Evolutionary conservation across 2,797 vertebrate species (phyloP).

Genomic region (Clarias platycephalus): DNA sequence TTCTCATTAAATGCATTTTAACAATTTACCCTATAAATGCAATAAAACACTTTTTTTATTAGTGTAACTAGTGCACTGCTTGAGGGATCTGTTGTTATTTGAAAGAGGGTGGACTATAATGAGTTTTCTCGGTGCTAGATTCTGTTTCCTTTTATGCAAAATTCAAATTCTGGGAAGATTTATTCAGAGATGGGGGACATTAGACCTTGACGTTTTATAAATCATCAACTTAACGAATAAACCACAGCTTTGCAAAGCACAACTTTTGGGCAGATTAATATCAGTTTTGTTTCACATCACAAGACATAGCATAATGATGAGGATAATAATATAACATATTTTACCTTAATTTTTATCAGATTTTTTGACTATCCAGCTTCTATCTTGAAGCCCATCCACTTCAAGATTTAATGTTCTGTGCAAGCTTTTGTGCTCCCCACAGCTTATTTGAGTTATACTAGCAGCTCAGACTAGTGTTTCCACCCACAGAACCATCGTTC

Average conservation of each 20-base stretch:
- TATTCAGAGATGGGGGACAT: not conserved
- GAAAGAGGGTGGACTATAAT: not conserved
- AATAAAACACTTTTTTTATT: not conserved
- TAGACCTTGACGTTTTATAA: conserved; percentile 35
- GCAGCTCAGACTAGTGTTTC: not conserved
- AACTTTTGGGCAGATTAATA: not conserved
- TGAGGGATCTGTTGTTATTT: not conserved
- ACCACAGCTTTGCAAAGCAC: conserved; percentile 19
- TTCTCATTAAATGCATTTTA: not conserved
- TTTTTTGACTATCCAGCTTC: too few relatives aligned
- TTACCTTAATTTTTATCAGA: not conserved
- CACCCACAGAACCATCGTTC: not conserved
- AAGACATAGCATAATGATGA: not conserved
- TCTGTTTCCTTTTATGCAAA: conserved; percentile 34
- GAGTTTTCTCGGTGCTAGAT: not conserved
- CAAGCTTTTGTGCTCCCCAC: not conserved
- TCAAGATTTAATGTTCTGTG: not conserved
- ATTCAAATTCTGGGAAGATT: conserved; percentile 28
- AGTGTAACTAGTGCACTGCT: not conserved
- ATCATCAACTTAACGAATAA: conserved; percentile 40
- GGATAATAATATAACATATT: not conserved
- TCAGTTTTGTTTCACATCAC: not conserved
- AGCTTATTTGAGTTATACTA: not conserved
- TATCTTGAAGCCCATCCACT: not conserved
- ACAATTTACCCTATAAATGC: not conserved